These are phyloP conservation scores for Diplosoma virens DNA, from an alignment of 23 tunicate genomes.

Conservation along the genomic window DNA sequence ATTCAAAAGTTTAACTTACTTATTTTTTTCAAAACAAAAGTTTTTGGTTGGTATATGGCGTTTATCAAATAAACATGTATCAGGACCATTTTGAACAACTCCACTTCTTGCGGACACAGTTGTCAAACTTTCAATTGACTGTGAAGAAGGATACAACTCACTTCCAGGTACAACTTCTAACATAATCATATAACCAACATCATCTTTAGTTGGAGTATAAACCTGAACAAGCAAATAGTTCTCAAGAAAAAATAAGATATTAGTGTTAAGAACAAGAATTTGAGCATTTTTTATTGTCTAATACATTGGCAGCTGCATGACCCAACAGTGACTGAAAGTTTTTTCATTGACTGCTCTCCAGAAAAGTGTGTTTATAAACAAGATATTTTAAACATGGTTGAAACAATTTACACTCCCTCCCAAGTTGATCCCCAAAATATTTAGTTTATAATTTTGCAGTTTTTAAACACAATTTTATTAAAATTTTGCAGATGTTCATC, in stretches of 20 bases:
- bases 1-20: not conserved
- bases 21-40: not conserved
- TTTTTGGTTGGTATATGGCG: conserved; percentile 6
- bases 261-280: not conserved
- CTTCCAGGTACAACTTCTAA: conserved; percentile 36
- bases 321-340: too few relatives aligned
- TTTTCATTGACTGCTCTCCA: too few relatives aligned
- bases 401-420: too few relatives aligned
- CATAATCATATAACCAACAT: conserved; percentile 39
- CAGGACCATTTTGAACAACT: conserved; percentile 1
- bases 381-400: too few relatives aligned
- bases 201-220: conserved; percentile 21
- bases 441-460: too few relatives aligned
- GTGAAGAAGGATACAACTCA: conserved; percentile 12
- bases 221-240: conserved; percentile 18
- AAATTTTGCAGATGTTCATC: too few relatives aligned
- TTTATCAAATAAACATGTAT: conserved; percentile 9
- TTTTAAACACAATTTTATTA: too few relatives aligned
- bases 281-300: not conserved
- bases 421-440: too few relatives aligned
- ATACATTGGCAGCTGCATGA: too few relatives aligned
- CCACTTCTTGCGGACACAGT: not conserved
- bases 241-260: not conserved
- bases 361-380: too few relatives aligned
- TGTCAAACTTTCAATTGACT: not conserved